phyloP scores from a whole-genome alignment of 2,113 vertebrate genomes.

The Anguilla rostrata region DNA sequence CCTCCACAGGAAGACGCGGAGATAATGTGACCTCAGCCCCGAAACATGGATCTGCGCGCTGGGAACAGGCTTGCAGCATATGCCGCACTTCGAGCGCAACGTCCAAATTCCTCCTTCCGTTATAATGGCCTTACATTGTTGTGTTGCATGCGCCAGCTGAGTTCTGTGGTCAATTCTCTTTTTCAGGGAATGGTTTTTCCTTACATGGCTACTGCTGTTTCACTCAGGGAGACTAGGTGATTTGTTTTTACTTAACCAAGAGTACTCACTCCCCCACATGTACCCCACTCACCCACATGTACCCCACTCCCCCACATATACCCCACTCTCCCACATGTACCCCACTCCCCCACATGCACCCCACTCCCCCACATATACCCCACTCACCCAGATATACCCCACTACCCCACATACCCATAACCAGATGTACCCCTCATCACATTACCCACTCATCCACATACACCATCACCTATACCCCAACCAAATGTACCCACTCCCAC shows the following conservation, averaged over 20 bases:
- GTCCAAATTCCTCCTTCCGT: not conserved
- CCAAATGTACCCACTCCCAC: too few species aligned
- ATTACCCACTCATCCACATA: too few species aligned
- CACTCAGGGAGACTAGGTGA: not conserved
- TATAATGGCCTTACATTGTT: not conserved
- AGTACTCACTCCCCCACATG: too few species aligned
- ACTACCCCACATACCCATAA: too few species aligned
- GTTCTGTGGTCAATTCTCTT: not conserved
- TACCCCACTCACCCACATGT: too few species aligned
- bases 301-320: too few species aligned
- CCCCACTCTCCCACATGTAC: too few species aligned
- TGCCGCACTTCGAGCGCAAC: not conserved
- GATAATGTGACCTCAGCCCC: not conserved
- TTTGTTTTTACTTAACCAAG: not conserved
- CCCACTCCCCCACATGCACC: too few species aligned
- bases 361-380: too few species aligned
- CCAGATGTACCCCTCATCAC: too few species aligned
- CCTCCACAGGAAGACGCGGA: not conserved
- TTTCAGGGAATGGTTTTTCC: not conserved
- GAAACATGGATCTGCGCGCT: not conserved
- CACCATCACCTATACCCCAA: too few species aligned
- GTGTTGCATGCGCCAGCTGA: not conserved
- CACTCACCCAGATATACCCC: too few species aligned
- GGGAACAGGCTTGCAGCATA: not conserved
- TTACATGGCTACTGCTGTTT: not conserved